Conservation (phyloP, 2,113 vertebrate species). For the Xenotilapia longispinis region DNA sequence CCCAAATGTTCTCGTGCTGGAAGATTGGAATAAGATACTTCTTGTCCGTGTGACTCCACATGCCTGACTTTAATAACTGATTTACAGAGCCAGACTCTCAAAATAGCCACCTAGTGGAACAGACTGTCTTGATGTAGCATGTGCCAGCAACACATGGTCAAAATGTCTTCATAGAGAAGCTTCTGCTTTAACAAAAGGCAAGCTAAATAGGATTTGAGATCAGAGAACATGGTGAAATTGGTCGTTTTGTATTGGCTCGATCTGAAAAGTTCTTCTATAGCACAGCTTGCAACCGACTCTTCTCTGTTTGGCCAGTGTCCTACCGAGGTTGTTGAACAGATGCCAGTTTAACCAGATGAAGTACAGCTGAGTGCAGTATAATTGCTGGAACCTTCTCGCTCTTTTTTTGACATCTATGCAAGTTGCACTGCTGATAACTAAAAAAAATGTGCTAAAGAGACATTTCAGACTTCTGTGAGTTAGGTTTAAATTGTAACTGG, state of each 20-base stretch:
- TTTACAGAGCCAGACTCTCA: constrained; percentile 21
- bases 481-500: background rate
- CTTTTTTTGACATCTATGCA: background rate
- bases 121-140: constrained; percentile 19
- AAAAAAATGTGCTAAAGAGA: background rate
- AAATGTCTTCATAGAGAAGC: background rate
- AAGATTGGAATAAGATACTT: background rate
- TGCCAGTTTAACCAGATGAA: background rate
- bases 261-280: background rate
- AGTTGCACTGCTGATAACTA: background rate
- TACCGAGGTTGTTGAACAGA: background rate
- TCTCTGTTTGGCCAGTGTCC: background rate
- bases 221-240: background rate
- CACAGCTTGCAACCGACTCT: background rate
- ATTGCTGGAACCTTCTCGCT: background rate
- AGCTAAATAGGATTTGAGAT: background rate
- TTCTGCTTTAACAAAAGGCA: background rate
- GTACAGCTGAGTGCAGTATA: background rate
- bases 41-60: background rate
- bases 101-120: constrained; percentile 45
- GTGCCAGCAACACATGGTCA: constrained; percentile 1
- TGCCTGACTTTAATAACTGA: constrained; percentile 36
- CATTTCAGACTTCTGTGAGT: background rate
- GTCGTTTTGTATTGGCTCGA: background rate
- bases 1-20: background rate